Conservation (phyloP, 2,888 invertebrate genomes). For the Limulus polyphemus region DNA sequence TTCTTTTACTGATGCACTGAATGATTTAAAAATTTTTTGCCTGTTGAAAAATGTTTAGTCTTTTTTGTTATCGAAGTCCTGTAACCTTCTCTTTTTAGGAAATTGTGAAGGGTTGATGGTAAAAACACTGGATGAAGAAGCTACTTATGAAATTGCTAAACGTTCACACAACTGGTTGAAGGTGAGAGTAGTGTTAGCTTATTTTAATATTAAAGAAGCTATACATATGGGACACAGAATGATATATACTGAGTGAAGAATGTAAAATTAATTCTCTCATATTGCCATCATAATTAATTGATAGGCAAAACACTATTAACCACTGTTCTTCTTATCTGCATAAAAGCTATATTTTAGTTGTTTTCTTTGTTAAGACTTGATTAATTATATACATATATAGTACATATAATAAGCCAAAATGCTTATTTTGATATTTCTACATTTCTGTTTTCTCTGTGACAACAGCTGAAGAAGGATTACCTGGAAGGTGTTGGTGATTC, state of each 20-base stretch:
- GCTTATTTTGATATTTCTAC: background rate
- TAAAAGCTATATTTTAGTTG: background rate
- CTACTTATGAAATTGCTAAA: constrained; percentile 94
- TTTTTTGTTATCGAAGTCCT: constrained; percentile 6
- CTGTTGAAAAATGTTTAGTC: background rate
- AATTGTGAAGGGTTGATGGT: constrained; percentile 99
- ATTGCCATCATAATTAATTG: too few species aligned
- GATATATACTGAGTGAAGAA: too few species aligned
- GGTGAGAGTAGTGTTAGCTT: constrained; percentile 13
- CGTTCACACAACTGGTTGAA: constrained; percentile 89
- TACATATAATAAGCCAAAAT: background rate
- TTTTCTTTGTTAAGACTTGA: too few species aligned
- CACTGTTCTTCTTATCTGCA: background rate
- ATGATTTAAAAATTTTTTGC: too few species aligned
- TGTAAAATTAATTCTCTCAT: too few species aligned
- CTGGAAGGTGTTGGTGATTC: constrained; percentile 93
- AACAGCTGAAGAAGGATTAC: constrained; percentile 84
- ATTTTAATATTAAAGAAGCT: too few species aligned
- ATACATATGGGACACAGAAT: too few species aligned
- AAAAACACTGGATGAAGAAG: constrained; percentile 75
- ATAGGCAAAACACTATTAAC: too few species aligned
- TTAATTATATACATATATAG: background rate
- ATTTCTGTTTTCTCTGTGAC: constrained; percentile 3
- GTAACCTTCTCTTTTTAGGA: constrained; percentile 41
- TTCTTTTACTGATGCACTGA: too few species aligned